Evolutionary conservation across 2,113 vertebrate genomes (phyloP).

Genomic region (Tenebrosternarchus preto): DNA sequence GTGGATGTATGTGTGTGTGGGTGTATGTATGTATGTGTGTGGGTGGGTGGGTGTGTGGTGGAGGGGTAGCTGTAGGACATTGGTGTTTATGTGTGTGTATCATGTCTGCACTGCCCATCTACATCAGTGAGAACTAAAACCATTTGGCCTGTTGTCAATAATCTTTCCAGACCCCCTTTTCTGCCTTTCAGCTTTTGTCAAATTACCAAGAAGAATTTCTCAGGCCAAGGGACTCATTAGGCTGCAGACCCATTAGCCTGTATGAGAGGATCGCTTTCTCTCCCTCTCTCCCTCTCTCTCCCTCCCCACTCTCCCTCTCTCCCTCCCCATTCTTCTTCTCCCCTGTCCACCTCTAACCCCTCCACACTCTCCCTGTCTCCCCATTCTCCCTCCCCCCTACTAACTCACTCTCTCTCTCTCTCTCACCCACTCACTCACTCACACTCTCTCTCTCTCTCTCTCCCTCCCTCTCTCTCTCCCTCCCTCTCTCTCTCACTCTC

Average conservation of each 20-base stretch:
- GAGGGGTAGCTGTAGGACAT: constrained; percentile 25
- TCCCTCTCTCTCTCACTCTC: too few relatives aligned
- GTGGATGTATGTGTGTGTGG: constrained; percentile 38
- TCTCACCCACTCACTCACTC: too few relatives aligned
- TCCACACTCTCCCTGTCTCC: constrained; percentile 6
- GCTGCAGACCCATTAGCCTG: constrained; percentile 65
- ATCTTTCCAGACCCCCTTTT: constrained; percentile 56
- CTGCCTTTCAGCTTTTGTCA: constrained; percentile 66
- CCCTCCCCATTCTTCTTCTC: constrained; percentile 29
- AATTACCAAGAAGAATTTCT: constrained; percentile 74
- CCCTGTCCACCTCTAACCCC: constrained; percentile 19
- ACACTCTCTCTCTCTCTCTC: too few relatives aligned
- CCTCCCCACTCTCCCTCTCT: constrained; percentile 6
- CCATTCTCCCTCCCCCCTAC: constrained; percentile 33
- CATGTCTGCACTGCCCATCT: constrained; percentile 42
- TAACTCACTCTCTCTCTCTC: too few relatives aligned
- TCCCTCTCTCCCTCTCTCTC: constrained; percentile 41
- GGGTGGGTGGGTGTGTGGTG: too few relatives aligned
- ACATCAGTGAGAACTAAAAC: constrained; percentile 61
- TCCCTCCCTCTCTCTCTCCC: too few relatives aligned
- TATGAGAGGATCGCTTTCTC: constrained; percentile 60
- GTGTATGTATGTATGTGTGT: constrained; percentile 8
- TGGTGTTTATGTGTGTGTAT: constrained; percentile 44
- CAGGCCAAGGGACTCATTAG: constrained; percentile 68
- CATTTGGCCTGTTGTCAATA: constrained; percentile 67